A percentile compares a stretch with the other conserved stretches of the same genome.
These are phyloP conservation scores for Platycheirus albimanus DNA, from an alignment of 2,888 invertebrate species.

Conservation along the genomic window DNA sequence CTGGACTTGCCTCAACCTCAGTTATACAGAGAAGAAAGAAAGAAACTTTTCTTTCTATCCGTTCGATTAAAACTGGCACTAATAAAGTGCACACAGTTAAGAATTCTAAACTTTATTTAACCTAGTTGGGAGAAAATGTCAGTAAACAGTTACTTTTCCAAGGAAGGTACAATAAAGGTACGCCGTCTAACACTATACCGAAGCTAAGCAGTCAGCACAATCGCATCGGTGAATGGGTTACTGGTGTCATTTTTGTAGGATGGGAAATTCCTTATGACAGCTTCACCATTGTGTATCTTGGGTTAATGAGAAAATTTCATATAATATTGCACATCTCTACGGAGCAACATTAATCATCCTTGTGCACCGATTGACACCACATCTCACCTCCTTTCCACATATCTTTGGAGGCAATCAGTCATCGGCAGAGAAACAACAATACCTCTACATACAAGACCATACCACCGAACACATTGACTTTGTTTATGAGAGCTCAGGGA, in stretches of 20 bases:
- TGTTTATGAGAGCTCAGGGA: conserved; percentile 6
- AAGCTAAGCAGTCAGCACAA: no score
- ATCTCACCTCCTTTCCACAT: conserved; percentile 44
- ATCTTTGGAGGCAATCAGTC: conserved; percentile 40
- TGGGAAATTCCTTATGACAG: conserved; percentile 47
- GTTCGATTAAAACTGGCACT: conserved; percentile 31
- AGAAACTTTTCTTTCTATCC: conserved; percentile 10
- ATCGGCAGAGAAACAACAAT: not conserved
- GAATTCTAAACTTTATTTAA: conserved; percentile 58
- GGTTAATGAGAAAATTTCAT: conserved; percentile 61
- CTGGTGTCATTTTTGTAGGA: conserved; percentile 50
- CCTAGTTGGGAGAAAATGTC: conserved; percentile 54
- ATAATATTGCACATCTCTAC: conserved; percentile 37
- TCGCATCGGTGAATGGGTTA: conserved; percentile 24
- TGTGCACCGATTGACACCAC: conserved; percentile 48
- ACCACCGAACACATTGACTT: conserved; percentile 11
- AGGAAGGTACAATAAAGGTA: conserved; percentile 42
- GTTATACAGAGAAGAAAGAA: conserved; percentile 15
- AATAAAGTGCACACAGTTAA: conserved; percentile 52
- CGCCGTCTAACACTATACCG: no score
- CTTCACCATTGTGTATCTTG: conserved; percentile 4
- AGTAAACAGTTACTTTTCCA: conserved; percentile 50
- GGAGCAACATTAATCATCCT: conserved; percentile 49
- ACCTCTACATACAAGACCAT: not conserved
- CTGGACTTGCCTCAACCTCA: conserved; percentile 59